These are phyloP conservation scores for Chrysaora quinquecirrha DNA, from an alignment of 30 jellyfish, hydroid and myxozoan species.

Conservation along the genomic window DNA sequence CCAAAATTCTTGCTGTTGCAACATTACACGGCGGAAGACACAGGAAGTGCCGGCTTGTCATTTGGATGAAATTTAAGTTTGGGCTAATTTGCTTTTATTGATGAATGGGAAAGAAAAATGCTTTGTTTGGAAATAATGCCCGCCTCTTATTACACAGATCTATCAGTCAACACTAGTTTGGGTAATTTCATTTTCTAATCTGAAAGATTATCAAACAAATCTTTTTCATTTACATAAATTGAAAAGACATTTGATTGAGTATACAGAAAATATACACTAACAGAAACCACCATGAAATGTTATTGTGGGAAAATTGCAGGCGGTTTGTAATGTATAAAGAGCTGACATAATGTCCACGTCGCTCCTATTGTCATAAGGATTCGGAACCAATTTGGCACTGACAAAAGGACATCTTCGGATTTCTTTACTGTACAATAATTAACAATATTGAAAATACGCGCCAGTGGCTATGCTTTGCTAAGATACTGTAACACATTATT, in stretches of 20 bases:
- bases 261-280: slow-evolving; percentile 70
- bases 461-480: slow-evolving; percentile 43
- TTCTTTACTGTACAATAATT: slow-evolving; percentile 37
- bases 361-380: slow-evolving; percentile 45
- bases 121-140: slow-evolving; percentile 65
- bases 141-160: slow-evolving; percentile 59
- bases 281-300: slow-evolving; percentile 85
- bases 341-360: slow-evolving; percentile 35
- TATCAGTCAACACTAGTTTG: slow-evolving; percentile 62
- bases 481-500: slow-evolving; percentile 63
- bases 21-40: neutral
- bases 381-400: slow-evolving; percentile 65
- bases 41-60: neutral
- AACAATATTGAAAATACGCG: slow-evolving; percentile 52
- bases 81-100: no score
- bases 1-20: neutral
- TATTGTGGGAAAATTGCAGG: slow-evolving; percentile 82
- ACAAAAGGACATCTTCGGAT: slow-evolving; percentile 74
- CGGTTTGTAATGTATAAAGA: slow-evolving; percentile 60
- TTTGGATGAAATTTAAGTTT: no score
- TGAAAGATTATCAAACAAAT: slow-evolving; percentile 72
- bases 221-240: slow-evolving; percentile 72
- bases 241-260: slow-evolving; percentile 75
- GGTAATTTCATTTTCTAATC: slow-evolving; percentile 75
- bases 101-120: slow-evolving; percentile 26